These are phyloP conservation scores for Colostygia pectinataria DNA, from an alignment of 2,888 invertebrate genomes.

Conservation along the genomic window DNA sequence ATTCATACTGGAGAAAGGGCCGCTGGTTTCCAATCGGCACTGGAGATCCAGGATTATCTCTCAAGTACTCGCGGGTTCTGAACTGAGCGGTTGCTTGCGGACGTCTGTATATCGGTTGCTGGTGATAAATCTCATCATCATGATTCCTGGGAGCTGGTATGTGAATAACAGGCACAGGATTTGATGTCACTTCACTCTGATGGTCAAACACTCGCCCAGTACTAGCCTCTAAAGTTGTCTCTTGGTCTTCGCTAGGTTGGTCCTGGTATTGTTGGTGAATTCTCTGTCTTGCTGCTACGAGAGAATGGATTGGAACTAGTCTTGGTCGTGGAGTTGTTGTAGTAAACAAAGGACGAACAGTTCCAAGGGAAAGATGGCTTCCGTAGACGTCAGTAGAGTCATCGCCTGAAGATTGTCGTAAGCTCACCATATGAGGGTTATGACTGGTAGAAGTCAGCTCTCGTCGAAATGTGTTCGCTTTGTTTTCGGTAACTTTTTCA, in stretches of 20 bases:
- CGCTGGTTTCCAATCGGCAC: slow-evolving; percentile 79
- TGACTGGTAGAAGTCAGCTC: slow-evolving; percentile 84
- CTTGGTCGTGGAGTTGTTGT: slow-evolving; percentile 84
- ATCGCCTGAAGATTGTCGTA: slow-evolving; percentile 84
- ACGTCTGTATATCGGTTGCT: slow-evolving; percentile 67
- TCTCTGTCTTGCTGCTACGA: slow-evolving; percentile 75
- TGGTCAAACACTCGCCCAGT: slow-evolving; percentile 78
- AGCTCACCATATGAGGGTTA: slow-evolving; percentile 80
- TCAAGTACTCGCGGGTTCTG: slow-evolving; percentile 73
- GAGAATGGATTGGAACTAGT: slow-evolving; percentile 76
- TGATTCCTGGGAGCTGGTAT: slow-evolving; percentile 71
- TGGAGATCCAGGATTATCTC: slow-evolving; percentile 75
- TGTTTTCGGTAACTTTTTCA: slow-evolving; percentile 68
- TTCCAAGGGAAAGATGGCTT: slow-evolving; percentile 84
- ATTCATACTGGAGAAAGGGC: slow-evolving; percentile 76
- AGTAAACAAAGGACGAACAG: slow-evolving; percentile 86
- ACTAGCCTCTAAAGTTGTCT: slow-evolving; percentile 77
- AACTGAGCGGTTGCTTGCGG: slow-evolving; percentile 66
- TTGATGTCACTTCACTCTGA: slow-evolving; percentile 76
- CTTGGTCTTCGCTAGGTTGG: slow-evolving; percentile 59
- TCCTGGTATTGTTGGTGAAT: slow-evolving; percentile 76
- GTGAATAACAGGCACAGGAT: slow-evolving; percentile 80
- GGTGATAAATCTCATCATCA: slow-evolving; percentile 67
- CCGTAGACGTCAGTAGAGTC: slow-evolving; percentile 88
- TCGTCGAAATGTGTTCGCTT: slow-evolving; percentile 84